Base-by-base conservation (phyloP, 2,797 vertebrate genomes). In the Chrosomus eos region DNA sequence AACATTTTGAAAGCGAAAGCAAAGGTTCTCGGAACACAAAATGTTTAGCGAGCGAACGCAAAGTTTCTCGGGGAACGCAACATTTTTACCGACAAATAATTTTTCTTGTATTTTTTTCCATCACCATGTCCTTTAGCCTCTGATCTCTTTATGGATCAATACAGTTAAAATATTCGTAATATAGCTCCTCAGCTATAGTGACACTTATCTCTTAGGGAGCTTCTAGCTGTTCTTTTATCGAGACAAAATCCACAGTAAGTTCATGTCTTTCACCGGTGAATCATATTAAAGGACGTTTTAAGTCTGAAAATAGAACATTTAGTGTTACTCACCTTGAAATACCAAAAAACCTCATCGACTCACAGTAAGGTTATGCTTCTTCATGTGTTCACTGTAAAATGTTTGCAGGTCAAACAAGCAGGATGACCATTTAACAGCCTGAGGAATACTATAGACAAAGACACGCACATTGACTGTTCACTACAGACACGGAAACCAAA, bases 361-460 rank as follows among this genome's bases (percentile, higher is more conserved):
- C 4, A 7, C 58, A 31, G 38, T 64, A 48, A n/a, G 6, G 36
- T 28, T n/a, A 60, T 60, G 21, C 60, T n/a, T 58, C 9, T 21
- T 68, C 78, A 53, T 64, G 43, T n/a, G 53, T 36, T 26, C 7
- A 33, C 14, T 73, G 26, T 66, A 13, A 78, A 79, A 72, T 16
- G 80, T 85, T 79, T 85, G 79, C 86, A 48, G 86, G 86, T 79
- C 83, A 87, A 87, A 74, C 83, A 28, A 38, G 53, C n/a, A 6
- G 10, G 4, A 36, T 6, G 36, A 28, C 55, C 16, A 5, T 38
- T 66, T 26, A 66, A 14, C 51, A 51, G 38, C 31, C 40, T 55
- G 48, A 53, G 43, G 31, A 70, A 38, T 19, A 38, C 45, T 68
- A 38, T 36, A 51, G 9, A 8, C 28, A 51, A 45, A 67, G 18